Conservation (phyloP, 2,113 vertebrate species). For the Scytalopus superciliaris region DNA sequence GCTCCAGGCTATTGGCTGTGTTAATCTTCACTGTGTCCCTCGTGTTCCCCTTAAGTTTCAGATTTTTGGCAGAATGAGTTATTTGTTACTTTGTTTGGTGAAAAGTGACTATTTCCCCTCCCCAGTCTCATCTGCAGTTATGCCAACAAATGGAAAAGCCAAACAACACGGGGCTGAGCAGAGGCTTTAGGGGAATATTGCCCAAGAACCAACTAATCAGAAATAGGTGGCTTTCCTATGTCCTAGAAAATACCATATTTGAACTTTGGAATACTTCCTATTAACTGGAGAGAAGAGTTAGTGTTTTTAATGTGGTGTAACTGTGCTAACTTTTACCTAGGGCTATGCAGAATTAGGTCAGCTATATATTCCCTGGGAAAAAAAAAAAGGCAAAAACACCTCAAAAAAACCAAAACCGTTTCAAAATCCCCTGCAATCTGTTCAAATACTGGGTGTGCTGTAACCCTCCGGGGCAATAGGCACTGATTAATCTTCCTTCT, state of each 20-base stretch:
- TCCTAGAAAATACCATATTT: not conserved
- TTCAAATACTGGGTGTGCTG: not conserved
- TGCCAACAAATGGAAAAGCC: not conserved
- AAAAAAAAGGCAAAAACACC: not conserved
- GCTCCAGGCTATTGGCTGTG: not conserved
- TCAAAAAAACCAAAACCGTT: not conserved
- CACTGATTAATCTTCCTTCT: not conserved
- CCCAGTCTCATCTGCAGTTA: not conserved
- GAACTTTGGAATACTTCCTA: not conserved
- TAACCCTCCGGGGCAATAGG: rapidly evolving
- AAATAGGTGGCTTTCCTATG: rapidly evolving
- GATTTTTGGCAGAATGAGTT: not conserved
- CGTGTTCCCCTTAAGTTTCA: not conserved
- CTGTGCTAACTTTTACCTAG: not conserved
- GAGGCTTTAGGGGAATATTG: not conserved
- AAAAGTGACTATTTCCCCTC: not conserved
- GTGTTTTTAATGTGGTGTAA: not conserved
- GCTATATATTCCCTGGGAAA: not conserved
- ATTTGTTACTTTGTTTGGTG: not conserved
- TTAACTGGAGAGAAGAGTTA: not conserved
- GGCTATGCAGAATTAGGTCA: not conserved
- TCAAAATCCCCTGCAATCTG: not conserved
- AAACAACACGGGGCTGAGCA: rapidly evolving
- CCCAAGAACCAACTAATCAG: not conserved
- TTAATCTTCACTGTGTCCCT: rapidly evolving